Conservation (phyloP, 2,797 vertebrate species). For the Sebastolobus altivelis region DNA sequence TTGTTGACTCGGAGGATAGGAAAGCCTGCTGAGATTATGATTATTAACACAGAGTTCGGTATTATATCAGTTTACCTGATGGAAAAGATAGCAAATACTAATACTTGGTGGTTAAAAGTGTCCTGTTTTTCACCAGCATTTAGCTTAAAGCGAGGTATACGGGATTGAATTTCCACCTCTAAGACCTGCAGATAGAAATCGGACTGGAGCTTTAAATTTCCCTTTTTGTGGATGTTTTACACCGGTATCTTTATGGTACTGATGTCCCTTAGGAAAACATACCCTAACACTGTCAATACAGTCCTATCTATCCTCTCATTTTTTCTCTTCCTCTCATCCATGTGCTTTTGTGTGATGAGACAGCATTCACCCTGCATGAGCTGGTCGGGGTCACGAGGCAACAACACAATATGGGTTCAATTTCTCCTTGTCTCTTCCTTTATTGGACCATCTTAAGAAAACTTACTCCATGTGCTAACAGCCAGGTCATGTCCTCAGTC, state of each 20-base stretch:
- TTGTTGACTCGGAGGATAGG: conserved; percentile 37
- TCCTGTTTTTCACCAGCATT: conserved; percentile 51
- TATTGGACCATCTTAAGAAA: conserved; percentile 25
- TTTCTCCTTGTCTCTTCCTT: conserved; percentile 13
- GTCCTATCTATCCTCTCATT: not conserved
- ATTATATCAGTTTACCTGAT: conserved; percentile 50
- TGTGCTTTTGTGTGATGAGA: conserved; percentile 17
- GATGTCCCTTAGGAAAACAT: conserved; percentile 1
- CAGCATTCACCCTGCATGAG: conserved; percentile 6
- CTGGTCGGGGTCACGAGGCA: not conserved
- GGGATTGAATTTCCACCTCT: conserved; percentile 27
- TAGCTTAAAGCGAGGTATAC: not conserved
- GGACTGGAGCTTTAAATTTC: conserved; percentile 11
- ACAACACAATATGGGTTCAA: conserved; percentile 33
- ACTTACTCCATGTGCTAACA: conserved; percentile 11
- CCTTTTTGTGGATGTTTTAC: conserved; percentile 14
- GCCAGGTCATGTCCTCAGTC: conserved; percentile 63
- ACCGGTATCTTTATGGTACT: not conserved
- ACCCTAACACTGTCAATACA: not conserved
- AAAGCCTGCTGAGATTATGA: conserved; percentile 54
- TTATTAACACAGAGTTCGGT: conserved; percentile 56
- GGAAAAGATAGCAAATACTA: conserved; percentile 39
- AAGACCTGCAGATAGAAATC: conserved; percentile 23
- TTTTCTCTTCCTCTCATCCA: not conserved
- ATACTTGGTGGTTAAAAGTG: conserved; percentile 32